Evolutionary conservation across 2,888 invertebrate genomes (phyloP).

Genomic region (Adelognathus sp.): DNA sequence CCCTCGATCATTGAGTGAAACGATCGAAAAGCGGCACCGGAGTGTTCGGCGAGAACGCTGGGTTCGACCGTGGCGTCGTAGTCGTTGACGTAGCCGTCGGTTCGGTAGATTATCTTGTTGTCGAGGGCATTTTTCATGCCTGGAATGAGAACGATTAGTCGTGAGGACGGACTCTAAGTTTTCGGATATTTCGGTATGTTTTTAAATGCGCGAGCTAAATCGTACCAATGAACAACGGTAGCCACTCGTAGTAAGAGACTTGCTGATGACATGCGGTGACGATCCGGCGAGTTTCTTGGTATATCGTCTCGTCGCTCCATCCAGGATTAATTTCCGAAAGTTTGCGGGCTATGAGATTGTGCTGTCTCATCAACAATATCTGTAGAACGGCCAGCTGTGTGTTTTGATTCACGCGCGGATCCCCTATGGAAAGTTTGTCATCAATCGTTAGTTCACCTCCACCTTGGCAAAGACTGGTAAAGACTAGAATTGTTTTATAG

Average conservation of each 20-base stretch:
- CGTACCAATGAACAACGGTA: constrained; percentile 89
- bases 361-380: constrained; percentile 89
- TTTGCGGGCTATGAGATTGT: constrained; percentile 88
- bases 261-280: constrained; percentile 90
- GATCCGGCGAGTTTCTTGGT: constrained; percentile 88
- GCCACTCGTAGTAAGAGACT: constrained; percentile 90
- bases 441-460: not conserved
- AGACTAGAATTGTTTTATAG: too few species aligned
- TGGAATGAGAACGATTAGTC: constrained; percentile 66
- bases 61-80: constrained; percentile 87
- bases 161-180: not conserved
- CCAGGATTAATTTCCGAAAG: constrained; percentile 87
- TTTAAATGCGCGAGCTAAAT: not conserved
- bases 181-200: not conserved
- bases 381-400: constrained; percentile 89
- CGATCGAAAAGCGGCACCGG: constrained; percentile 88
- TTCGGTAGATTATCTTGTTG: constrained; percentile 85
- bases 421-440: constrained; percentile 82
- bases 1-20: constrained; percentile 89
- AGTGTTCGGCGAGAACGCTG: constrained; percentile 86
- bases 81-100: constrained; percentile 85
- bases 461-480: not conserved
- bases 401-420: constrained; percentile 90
- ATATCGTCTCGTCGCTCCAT: constrained; percentile 89
- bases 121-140: constrained; percentile 85